These are phyloP conservation scores for Nixonia krombeini DNA, from an alignment of 1,140 invertebrate genomes.

Conservation along the genomic window DNA sequence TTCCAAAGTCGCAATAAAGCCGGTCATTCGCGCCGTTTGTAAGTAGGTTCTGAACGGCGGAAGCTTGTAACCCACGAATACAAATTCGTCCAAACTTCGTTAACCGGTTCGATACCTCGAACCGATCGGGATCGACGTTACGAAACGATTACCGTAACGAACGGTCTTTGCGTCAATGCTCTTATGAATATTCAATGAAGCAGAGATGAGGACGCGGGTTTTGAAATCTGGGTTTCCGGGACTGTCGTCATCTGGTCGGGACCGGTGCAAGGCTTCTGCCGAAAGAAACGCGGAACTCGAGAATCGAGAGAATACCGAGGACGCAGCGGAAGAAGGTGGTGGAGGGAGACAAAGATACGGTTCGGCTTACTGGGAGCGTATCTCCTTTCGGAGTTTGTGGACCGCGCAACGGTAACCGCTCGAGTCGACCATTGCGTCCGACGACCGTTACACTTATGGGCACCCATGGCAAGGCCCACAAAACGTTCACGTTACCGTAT, in stretches of 20 bases:
- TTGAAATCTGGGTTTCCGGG: too few relatives aligned
- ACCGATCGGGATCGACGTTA: too few relatives aligned
- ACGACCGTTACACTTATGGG: constrained; percentile 69
- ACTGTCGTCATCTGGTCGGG: constrained; percentile 8
- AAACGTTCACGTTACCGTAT: constrained; percentile 47
- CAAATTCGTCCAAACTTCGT: too few relatives aligned
- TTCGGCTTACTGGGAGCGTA: constrained; percentile 46
- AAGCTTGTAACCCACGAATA: too few relatives aligned
- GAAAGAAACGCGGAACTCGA: constrained; percentile 39
- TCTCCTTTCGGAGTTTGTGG: constrained; percentile 63
- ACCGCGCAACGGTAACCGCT: constrained; percentile 67
- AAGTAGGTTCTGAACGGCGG: too few relatives aligned
- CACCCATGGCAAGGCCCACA: constrained; percentile 40
- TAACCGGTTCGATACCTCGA: too few relatives aligned
- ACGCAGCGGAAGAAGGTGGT: constrained; percentile 21
- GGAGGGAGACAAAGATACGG: constrained; percentile 6
- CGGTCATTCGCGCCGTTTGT: too few relatives aligned
- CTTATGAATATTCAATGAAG: too few relatives aligned
- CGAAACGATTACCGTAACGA: too few relatives aligned
- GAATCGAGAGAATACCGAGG: constrained; percentile 40
- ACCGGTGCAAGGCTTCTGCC: constrained; percentile 12
- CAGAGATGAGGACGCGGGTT: too few relatives aligned
- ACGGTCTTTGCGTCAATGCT: too few relatives aligned
- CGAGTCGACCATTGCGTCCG: constrained; percentile 54
- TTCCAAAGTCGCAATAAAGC: constrained; percentile 23